Conservation (phyloP, 2,888 invertebrate species). For the Geophilus truncorum region DNA sequence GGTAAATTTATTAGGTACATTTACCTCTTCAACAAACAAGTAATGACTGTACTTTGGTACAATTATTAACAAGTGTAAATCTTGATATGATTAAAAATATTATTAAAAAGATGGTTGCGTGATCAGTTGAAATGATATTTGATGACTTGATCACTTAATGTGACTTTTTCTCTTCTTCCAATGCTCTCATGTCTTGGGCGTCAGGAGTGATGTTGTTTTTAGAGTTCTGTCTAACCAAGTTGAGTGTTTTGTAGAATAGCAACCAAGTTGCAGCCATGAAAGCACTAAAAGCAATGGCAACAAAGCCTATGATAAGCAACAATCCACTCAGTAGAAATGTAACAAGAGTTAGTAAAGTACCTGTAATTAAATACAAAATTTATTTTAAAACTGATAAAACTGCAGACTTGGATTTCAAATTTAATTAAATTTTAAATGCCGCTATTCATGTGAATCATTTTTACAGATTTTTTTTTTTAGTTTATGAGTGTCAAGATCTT, state of each 20-base stretch:
- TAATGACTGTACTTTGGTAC: no score
- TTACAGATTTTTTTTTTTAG: background rate
- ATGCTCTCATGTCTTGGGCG: background rate
- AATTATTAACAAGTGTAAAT: no score
- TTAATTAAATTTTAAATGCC: background rate
- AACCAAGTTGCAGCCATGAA: conserved; percentile 30
- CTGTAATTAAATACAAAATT: background rate
- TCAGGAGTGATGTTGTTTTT: background rate
- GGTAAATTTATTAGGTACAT: no score
- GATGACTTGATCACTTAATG: background rate
- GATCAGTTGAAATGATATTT: background rate
- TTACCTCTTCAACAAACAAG: no score
- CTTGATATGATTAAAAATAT: background rate
- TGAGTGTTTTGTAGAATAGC: conserved; percentile 27
- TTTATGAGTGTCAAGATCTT: background rate
- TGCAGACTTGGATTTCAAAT: background rate
- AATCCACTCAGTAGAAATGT: conserved; percentile 32
- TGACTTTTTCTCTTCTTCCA: background rate
- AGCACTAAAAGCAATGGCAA: conserved; percentile 28
- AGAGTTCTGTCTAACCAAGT: background rate
- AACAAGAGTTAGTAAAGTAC: conserved; percentile 28
- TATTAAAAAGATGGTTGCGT: background rate
- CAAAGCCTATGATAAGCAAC: conserved; percentile 28
- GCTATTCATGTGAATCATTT: background rate
- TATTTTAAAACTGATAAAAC: background rate